Percentiles rank a stretch among this genome's conserved stretches.
These are phyloP conservation scores for Sarotherodon lohbergeri DNA, from an alignment of 2,113 vertebrate species.

Conservation along the genomic window DNA sequence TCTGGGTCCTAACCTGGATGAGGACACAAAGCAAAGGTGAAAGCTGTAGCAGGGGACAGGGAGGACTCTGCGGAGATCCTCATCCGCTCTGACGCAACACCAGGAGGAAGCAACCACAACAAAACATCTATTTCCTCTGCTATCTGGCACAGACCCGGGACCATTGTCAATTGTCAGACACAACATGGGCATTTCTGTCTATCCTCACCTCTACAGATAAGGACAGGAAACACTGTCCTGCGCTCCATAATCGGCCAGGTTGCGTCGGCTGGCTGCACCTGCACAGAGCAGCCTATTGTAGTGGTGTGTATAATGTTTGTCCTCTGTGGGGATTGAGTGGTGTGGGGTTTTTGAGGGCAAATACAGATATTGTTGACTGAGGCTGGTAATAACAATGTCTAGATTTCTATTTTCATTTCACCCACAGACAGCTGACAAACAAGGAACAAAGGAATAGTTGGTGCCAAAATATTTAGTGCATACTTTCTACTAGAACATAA, in stretches of 20 bases:
- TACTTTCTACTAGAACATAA: not conserved
- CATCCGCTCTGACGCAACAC: conserved; percentile 25
- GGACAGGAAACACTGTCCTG: conserved; percentile 39
- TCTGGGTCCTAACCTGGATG: conserved; percentile 34
- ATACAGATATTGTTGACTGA: not conserved
- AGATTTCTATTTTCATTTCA: conserved; percentile 3
- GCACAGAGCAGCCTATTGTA: conserved; percentile 47
- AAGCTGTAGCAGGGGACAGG: not conserved
- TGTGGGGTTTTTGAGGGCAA: not conserved
- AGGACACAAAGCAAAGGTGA: conserved; percentile 25
- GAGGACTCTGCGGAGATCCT: conserved; percentile 6
- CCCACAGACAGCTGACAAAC: not conserved
- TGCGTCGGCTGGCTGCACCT: conserved; percentile 41
- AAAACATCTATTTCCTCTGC: conserved; percentile 43
- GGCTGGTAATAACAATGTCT: not conserved
- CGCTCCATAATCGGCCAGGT: conserved; percentile 15
- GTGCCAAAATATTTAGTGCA: not conserved
- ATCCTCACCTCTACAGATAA: conserved; percentile 45
- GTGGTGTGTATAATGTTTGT: not conserved
- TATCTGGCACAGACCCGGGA: not conserved
- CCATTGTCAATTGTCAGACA: conserved; percentile 55
- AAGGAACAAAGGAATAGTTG: not conserved
- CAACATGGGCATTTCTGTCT: conserved; percentile 44
- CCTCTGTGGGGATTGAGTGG: not conserved
- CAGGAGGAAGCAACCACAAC: conserved; percentile 36